Evolutionary conservation across 2,113 vertebrate genomes (phyloP).

Genomic region (Cercopithecus mona): DNA sequence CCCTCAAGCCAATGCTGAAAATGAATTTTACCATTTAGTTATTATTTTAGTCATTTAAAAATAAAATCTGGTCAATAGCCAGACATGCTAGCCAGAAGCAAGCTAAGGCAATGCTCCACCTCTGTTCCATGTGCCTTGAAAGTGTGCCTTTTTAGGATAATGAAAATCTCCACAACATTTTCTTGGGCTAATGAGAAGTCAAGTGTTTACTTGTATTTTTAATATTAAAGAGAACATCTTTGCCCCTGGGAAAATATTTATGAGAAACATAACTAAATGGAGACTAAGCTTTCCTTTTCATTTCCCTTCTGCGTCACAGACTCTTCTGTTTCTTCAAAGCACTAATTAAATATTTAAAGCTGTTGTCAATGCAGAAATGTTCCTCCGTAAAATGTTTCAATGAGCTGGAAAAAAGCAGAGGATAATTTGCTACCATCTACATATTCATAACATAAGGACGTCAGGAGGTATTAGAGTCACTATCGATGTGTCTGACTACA

Average conservation of each 20-base stretch:
- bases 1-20: not conserved
- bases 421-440: not conserved
- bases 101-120: accelerated
- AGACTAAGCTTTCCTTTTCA: not conserved
- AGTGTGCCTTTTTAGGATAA: not conserved
- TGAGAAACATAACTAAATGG: not conserved
- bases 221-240: not conserved
- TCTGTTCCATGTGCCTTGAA: accelerated
- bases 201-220: not conserved
- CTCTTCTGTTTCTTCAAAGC: not conserved
- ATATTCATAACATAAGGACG: accelerated
- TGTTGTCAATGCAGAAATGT: not conserved
- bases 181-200: not conserved
- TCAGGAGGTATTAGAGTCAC: accelerated
- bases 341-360: not conserved
- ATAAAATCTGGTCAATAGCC: not conserved
- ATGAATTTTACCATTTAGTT: not conserved
- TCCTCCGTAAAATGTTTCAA: not conserved
- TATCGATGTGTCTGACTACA: accelerated
- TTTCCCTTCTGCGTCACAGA: no score
- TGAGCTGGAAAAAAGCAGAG: no score
- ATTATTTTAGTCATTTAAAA: not conserved
- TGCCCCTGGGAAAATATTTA: not conserved
- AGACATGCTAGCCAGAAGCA: not conserved
- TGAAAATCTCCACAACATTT: not conserved